These are phyloP conservation scores for Danio tinwini DNA, from an alignment of 2,797 vertebrate genomes.

Conservation along the genomic window DNA sequence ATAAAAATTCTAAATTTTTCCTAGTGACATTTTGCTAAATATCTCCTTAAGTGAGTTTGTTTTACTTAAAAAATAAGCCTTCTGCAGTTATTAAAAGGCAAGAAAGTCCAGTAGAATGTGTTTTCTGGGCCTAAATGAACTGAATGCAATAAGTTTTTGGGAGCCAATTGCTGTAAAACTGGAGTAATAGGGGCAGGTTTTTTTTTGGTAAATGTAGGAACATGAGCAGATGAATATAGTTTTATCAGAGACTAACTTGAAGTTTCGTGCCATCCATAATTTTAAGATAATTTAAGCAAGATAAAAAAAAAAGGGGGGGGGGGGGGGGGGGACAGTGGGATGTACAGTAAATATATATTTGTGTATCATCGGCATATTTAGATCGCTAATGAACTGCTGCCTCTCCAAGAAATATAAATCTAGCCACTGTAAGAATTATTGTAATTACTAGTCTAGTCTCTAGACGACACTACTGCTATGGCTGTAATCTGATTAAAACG, in stretches of 20 bases:
- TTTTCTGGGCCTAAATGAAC: background rate
- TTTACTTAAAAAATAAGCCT: no score
- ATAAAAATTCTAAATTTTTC: no score
- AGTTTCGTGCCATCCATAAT: background rate
- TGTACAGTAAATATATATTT: background rate
- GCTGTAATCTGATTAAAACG: no score
- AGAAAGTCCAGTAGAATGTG: no score
- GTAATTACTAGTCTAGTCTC: no score
- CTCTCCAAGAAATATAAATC: no score
- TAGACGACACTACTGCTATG: no score
- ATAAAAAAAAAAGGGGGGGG: background rate
- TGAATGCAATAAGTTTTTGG: background rate
- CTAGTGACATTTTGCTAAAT: no score
- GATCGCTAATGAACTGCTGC: no score
- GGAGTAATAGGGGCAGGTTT: background rate
- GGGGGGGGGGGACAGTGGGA: background rate
- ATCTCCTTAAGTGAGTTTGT: fast-evolving
- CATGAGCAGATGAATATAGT: background rate
- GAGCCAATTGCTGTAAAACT: background rate
- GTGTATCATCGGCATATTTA: background rate
- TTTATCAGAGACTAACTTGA: background rate
- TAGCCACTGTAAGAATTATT: no score
- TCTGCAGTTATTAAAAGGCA: no score
- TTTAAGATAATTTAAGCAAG: background rate
- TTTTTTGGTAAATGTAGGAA: background rate